Evolutionary conservation across 2,797 vertebrate genomes (phyloP), one percentile per base, ranked within the genome.

Genomic region (Chaunax sp.): DNA sequence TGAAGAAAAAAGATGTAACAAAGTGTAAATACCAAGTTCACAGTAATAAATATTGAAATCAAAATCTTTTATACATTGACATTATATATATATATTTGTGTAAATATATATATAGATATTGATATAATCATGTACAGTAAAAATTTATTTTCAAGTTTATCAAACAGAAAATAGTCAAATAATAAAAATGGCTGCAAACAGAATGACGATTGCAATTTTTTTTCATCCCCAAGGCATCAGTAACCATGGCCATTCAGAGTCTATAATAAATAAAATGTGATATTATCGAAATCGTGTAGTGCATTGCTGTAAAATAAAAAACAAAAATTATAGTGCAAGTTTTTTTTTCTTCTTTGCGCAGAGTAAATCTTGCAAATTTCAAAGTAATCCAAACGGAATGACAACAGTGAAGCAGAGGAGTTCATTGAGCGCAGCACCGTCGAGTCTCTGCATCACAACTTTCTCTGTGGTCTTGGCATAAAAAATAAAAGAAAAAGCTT

Each of bases 11-110:
- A 57, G 60, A 89, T 90, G 86, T 93, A 94, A 93, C 90, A 94
- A 94, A 94, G 90, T 94, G 92, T 93, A 93, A 96, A 95, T 95
- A 94, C 93, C 90, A 95, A 93, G 90, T 95, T 96, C 95, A 98
- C 95, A 96, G 95, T 97, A 95, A 98, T 95, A 98, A 97, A 97
- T 96, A 97, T 95, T 93, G 92, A 93, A 94, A 96, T 96, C 86
- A 92, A 90, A 86, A 83, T 90, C 44, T 90, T 91, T 89, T 92
- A 94, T 95, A 96, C 94, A 96, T 91, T 94, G 91, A 95, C 90
- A 94, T 89, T 93, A 90, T 93, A 92, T 80, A 84, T 43, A n/a
- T 84, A 43, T 87, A 72, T 83, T 66, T 85, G 75, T 87, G 75
- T 81, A 83, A 71, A 83, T 82, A 90, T 82, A 88, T 83, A 85